Base-by-base conservation (phyloP, 2,888 invertebrate genomes). In the Brachyopa scutellaris region DNA sequence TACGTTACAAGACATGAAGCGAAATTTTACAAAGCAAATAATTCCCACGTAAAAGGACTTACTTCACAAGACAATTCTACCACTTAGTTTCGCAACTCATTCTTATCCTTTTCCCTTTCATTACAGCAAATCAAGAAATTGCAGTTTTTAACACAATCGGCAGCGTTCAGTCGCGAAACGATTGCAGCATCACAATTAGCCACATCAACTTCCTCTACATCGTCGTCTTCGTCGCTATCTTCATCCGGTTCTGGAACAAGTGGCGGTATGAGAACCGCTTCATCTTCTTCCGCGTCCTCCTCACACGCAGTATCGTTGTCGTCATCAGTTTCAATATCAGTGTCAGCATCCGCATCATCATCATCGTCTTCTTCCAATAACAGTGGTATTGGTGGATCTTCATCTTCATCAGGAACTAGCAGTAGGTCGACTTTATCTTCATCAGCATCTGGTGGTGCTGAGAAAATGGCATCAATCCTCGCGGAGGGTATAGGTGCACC, bases 151-250 rank as follows among this genome's bases (percentile, higher is more conserved):
- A 89, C 90, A 84, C 90, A 91, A 87, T 89, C 89, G 84, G 90
- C 90, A 62, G 89, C 90, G 40, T 85, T 90, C 80, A 90, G 90
- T 86, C 89, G 90, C 78, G 90, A 91, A 88, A 88, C 89, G 84
- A 89, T 89, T 85, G 89, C 90, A 85, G 88, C 90, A 84, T 90
- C 90, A 82, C 89, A 89, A 88, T 88, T 90, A 88, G 90, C 89
- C 85, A 89, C 90, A 86, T 90, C 90, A 85, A 89, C 88, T 85
- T 88, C 86, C 23, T 83, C 66, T 49, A 42, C 74, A 72, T 62
- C 84, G 33, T 70, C 85, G 11, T 85, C 86, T 8, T 78, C 84
- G 36, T 73, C 85, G 8, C 84, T 84, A 26, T 80, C 85, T 42
- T 42, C 70, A 36, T 79, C 85, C 17, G 55, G 42, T 19, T 45